These are phyloP conservation scores for Microcebus jonahi DNA, from an alignment of 2,113 vertebrate genomes.

Conservation along the genomic window DNA sequence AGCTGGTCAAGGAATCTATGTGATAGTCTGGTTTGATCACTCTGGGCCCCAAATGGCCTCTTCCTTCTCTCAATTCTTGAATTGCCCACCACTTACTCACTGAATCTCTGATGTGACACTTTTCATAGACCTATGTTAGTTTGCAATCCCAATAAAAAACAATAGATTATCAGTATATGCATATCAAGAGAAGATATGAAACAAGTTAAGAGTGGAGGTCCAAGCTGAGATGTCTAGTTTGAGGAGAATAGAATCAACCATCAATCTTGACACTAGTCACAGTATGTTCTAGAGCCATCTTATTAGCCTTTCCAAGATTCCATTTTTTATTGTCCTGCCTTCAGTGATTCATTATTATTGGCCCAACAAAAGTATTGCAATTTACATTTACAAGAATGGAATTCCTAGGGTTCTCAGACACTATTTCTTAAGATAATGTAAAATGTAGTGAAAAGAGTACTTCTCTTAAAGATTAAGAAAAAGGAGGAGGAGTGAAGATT, in stretches of 20 bases:
- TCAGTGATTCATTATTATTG: not conserved
- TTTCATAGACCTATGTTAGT: not conserved
- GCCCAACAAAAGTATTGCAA: not conserved
- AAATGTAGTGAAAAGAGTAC: not conserved
- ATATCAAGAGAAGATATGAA: not conserved
- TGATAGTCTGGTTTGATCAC: not conserved
- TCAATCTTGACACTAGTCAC: not conserved
- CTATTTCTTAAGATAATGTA: not conserved
- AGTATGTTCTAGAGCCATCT: not conserved
- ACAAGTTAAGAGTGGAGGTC: not conserved
- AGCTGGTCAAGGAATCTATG: not conserved
- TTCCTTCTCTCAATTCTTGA: not conserved
- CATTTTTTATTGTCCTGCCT: not conserved
- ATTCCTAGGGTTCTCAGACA: not conserved
- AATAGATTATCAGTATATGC: not conserved
- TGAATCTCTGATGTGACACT: not conserved
- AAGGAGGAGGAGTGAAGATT: not conserved
- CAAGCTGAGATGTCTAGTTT: not conserved
- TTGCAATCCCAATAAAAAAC: not conserved
- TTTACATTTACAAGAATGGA: conserved; percentile 1
- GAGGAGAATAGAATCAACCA: not conserved
- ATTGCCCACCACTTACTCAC: not conserved
- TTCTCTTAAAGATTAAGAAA: not conserved
- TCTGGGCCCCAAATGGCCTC: not conserved
- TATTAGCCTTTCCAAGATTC: not conserved